These are phyloP conservation scores for Drosophila ogumai DNA, from an alignment of 1,140 invertebrate species.

Conservation along the genomic window DNA sequence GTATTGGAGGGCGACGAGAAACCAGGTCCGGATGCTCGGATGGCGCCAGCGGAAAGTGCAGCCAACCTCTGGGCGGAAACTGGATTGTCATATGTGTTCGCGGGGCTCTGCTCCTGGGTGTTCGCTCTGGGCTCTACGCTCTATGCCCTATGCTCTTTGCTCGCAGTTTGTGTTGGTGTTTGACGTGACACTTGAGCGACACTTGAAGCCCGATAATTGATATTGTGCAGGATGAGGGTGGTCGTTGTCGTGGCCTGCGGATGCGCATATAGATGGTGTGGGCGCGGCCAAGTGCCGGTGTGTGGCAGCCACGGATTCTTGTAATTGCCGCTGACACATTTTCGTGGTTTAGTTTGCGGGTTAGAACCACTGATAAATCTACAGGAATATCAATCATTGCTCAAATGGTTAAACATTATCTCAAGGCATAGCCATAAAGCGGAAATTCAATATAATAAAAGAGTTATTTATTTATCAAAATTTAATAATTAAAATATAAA, in stretches of 20 bases:
- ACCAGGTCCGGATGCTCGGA: neutral
- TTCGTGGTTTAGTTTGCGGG: conserved; percentile 30
- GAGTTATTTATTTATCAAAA: too few relatives aligned
- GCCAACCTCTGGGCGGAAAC: conserved; percentile 42
- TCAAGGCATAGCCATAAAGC: neutral
- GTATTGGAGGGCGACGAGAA: conserved; percentile 1
- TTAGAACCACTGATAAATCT: conserved; percentile 17
- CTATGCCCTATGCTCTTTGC: conserved; percentile 32
- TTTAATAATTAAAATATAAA: too few relatives aligned
- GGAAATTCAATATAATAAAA: too few relatives aligned
- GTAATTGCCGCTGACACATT: conserved; percentile 70
- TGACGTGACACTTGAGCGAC: conserved; percentile 80
- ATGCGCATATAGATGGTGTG: conserved; percentile 7
- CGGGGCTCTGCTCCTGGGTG: conserved; percentile 11
- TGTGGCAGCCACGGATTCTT: conserved; percentile 43
- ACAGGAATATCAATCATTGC: conserved; percentile 15
- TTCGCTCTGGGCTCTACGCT: neutral
- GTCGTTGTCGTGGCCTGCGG: neutral
- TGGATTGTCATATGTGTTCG: conserved; percentile 55
- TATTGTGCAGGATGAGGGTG: conserved; percentile 54
- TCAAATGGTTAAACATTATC: neutral
- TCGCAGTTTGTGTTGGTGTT: conserved; percentile 60
- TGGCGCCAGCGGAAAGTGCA: conserved; percentile 38
- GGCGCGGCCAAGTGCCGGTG: conserved; percentile 22
- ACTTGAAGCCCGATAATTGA: conserved; percentile 78